Percentiles rank a stretch among this genome's conserved stretches.
These are phyloP conservation scores for Drosophila neotestacea DNA, from an alignment of 2,888 invertebrate species.

Conservation along the genomic window DNA sequence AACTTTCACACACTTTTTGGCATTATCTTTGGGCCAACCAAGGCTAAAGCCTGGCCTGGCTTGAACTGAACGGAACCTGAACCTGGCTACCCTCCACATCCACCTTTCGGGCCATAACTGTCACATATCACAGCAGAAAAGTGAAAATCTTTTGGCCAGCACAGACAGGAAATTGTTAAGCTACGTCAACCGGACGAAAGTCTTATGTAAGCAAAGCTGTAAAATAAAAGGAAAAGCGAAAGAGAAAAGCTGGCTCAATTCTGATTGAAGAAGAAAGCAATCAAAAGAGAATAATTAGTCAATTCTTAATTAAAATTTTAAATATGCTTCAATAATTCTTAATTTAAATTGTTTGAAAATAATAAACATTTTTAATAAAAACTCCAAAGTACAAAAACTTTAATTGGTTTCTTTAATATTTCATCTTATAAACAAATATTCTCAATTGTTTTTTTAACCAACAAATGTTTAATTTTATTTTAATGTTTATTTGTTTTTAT, in stretches of 20 bases:
- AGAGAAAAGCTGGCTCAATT: constrained; percentile 17
- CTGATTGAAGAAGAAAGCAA: constrained; percentile 27
- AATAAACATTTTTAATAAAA: not conserved
- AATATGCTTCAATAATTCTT: no score
- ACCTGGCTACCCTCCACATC: not conserved
- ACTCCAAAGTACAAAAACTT: no score
- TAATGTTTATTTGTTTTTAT: no score
- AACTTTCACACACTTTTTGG: constrained; percentile 73
- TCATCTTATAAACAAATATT: not conserved
- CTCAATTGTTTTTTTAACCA: no score
- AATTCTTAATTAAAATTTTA: not conserved
- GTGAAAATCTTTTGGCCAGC: constrained; percentile 47
- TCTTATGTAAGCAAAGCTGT: constrained; percentile 40
- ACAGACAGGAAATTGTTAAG: constrained; percentile 45
- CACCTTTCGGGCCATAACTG: constrained; percentile 49
- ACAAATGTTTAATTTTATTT: no score
- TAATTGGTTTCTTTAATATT: not conserved
- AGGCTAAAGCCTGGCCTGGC: constrained; percentile 7
- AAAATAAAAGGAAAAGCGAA: not conserved
- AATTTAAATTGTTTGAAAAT: not conserved
- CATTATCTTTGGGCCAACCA: constrained; percentile 47
- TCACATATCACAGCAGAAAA: constrained; percentile 55
- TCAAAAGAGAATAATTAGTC: not conserved
- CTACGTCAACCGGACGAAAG: constrained; percentile 19
- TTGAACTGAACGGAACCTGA: constrained; percentile 1